Evolutionary conservation across 2,888 invertebrate genomes (phyloP).

Genomic region (Ichneumoninae sp.): DNA sequence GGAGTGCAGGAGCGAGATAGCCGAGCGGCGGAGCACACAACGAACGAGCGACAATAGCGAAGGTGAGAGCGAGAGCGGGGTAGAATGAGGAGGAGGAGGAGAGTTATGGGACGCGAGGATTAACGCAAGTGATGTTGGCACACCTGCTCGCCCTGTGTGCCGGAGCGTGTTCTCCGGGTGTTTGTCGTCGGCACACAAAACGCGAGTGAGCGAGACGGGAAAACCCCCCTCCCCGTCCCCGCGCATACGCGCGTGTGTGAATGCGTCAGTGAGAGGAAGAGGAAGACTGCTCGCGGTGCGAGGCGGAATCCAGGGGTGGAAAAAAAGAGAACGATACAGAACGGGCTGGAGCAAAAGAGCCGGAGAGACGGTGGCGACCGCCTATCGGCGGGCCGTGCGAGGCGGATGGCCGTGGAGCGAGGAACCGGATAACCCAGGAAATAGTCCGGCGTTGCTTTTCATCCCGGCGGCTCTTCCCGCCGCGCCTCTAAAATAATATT

Average conservation of each 20-base stretch:
- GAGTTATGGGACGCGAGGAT: constrained; percentile 77
- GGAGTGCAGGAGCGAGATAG: constrained; percentile 31
- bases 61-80: constrained; percentile 25
- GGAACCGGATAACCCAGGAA: constrained; percentile 45
- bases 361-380: background rate
- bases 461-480: constrained; percentile 10
- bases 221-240: background rate
- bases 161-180: constrained; percentile 66
- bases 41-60: constrained; percentile 25
- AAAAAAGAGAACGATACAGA: constrained; percentile 4
- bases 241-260: background rate
- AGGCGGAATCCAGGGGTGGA: constrained; percentile 1
- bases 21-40: constrained; percentile 37
- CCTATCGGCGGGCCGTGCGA: background rate
- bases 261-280: constrained; percentile 13
- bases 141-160: constrained; percentile 77
- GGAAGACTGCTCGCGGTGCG: constrained; percentile 42
- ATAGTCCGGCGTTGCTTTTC: constrained; percentile 51
- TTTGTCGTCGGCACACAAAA: constrained; percentile 68
- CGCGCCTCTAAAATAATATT: constrained; percentile 80
- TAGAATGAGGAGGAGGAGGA: constrained; percentile 46
- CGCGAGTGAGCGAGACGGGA: constrained; percentile 51
- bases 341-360: constrained; percentile 17
- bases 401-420: constrained; percentile 1
- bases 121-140: constrained; percentile 80